Conservation (phyloP, 2,797 vertebrate genomes). For the Dryobates pubescens region DNA sequence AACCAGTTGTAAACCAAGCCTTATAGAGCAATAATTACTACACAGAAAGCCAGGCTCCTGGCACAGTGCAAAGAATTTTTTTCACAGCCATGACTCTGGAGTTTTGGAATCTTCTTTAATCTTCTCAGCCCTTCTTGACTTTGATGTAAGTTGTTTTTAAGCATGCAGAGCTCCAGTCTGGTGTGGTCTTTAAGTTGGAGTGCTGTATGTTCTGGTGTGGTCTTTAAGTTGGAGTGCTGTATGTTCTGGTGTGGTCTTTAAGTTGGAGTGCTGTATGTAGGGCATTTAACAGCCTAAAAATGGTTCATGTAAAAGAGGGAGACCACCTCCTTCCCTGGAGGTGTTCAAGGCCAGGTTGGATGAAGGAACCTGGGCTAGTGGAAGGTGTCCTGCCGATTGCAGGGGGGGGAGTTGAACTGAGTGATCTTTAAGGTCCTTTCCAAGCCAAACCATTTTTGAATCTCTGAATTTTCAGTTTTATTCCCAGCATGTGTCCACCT, state of each 20-base stretch:
- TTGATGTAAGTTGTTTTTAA: slow-evolving; percentile 7
- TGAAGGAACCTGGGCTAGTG: too few relatives aligned
- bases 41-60: slow-evolving; percentile 6
- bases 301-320: not conserved
- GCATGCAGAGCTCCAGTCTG: not conserved
- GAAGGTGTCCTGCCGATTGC: too few relatives aligned
- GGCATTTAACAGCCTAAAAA: not conserved
- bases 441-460: too few relatives aligned
- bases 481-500: not conserved
- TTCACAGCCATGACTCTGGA: not conserved
- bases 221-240: not conserved
- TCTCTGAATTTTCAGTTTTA: not conserved
- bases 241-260: not conserved
- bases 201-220: not conserved
- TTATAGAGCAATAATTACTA: slow-evolving; percentile 32
- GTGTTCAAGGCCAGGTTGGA: too few relatives aligned
- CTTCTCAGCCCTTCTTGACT: slow-evolving; percentile 18
- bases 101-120: slow-evolving; percentile 33
- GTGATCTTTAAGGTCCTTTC: too few relatives aligned
- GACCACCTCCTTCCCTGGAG: too few relatives aligned
- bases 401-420: too few relatives aligned
- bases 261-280: not conserved
- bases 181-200: not conserved
- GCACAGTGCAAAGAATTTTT: not conserved
- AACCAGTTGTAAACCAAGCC: slow-evolving; percentile 36